Base-by-base conservation (phyloP, 2,113 vertebrate genomes). In the Paratilapia polleni region DNA sequence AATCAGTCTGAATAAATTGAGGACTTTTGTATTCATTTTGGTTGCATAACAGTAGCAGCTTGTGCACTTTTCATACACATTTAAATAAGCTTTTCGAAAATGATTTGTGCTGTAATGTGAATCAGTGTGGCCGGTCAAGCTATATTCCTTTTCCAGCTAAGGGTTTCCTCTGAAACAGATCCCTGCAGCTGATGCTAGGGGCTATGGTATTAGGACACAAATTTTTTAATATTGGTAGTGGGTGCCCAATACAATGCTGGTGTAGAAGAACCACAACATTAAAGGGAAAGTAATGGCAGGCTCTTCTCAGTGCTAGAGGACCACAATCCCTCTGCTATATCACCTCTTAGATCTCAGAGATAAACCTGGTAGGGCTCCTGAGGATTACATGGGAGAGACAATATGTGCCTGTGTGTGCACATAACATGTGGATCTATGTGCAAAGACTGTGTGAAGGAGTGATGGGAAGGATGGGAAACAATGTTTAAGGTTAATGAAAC, bases 291-390 rank as follows among this genome's bases (percentile, higher is more conserved):
- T 78, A 77, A 80, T 81, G 74, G 26, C 70, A 75, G 85, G 73
- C 68, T 88, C 82, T 60, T 76, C 70, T 84, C 68, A 62, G 56
- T 86, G 87, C 91, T 68, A 62, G 78, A 78, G 78, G 83, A 80
- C 63, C 73, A 74, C 93, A 94, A 91, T 91, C 87, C 90, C 49
- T 59, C 75, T 36, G 66, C 89, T 91, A 93, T 92, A 89, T 78
- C 85, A 88, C 87, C 83, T 90, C 82, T 91, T 84, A 91, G 88
- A 91, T 85, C 81, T 68, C 75, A 88, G 38, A 83, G 90, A 88
- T 90, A 93, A 93, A 90, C 73, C 52, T 73, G 89, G 63, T 81
- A 15, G 15, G 47, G 87, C 81, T 91, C 41, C 24, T 22, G 76
- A 76, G 88, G 89, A 92, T 94, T 93, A 91, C 60, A 87, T 24